Evolutionary conservation across 2,888 invertebrate genomes (phyloP), one percentile per base, ranked within the genome.

Genomic region (Caenorhabditis afra): DNA sequence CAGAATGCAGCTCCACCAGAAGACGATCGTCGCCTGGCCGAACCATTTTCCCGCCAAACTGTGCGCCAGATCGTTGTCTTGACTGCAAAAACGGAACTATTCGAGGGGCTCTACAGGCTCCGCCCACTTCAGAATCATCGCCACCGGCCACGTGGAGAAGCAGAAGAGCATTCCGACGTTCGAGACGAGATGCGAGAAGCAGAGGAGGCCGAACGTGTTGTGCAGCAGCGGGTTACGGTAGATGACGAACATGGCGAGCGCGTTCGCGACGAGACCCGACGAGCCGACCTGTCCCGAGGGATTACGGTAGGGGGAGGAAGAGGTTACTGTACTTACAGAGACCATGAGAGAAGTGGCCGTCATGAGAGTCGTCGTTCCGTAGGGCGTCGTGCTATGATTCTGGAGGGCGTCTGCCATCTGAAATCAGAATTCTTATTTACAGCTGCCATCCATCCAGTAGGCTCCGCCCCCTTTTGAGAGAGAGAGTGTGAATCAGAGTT

Each of bases 1-100:
- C 14, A 82, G 64, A 11, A 82, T 70, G 47, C 84, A 82, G 16
- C 64, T 77, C 67, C 80, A 81, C 84, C 84, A 84, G 64, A 84
- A 82, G 49, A 84, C 61, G 1, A 84, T 81, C 8, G 73, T 79
- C 29, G 77, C 55, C 18, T 84, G 84, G 3, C 84, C 84, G 47
- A 84, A 66, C 4, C 66, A 35, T 23, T 79, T 81, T 22, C 64
- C 70, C 18, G 29, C 23, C 8, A 52, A 0, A 35, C 61, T 70
- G 16, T 68, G 64, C 4, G 75, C 64, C 22, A 82, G 5, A 18
- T 57, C 39, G 44, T 82, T 65, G 41, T 77, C 65, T 53, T 70
- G 76, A 20, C 76, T 77, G 67, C 7, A 71, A 55, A 61, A 1
- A n/a, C 29, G 8, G 14, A 57, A 44, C 12, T 29, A 29, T 35